A percentile compares a stretch with the other conserved stretches of the same genome.
phyloP scores from a whole-genome alignment of 2,888 invertebrate genomes.

The Achlya flavicornis region DNA sequence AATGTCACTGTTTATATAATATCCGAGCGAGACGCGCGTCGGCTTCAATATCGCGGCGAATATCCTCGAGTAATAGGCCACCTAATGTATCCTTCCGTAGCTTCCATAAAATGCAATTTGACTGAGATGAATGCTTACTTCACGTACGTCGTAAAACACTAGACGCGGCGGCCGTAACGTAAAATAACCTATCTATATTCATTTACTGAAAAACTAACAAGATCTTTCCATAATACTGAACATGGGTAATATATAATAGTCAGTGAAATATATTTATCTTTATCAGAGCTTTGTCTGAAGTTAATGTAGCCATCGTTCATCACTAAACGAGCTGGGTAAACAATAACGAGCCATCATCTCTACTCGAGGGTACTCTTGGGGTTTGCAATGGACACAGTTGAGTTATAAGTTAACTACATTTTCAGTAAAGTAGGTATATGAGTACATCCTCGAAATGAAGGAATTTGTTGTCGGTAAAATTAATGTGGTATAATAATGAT shows the following conservation, averaged over 20 bases:
- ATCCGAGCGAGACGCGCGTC: not conserved
- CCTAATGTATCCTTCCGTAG: conserved; percentile 40
- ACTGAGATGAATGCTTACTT: conserved; percentile 57
- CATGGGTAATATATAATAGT: conserved; percentile 24
- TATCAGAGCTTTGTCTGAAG: not conserved
- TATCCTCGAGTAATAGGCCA: conserved; percentile 18
- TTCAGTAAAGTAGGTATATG: not conserved
- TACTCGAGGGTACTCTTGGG: conserved; percentile 1
- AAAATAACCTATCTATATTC: conserved; percentile 44
- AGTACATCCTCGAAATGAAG: not conserved
- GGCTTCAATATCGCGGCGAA: not conserved
- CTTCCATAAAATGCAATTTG: conserved; percentile 56
- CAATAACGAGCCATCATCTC: conserved; percentile 5
- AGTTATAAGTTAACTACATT: not conserved
- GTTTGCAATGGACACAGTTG: not conserved
- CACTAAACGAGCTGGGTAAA: not conserved
- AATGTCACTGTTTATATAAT: not conserved
- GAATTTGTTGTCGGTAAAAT: too few relatives aligned
- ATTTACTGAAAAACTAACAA: conserved; percentile 47
- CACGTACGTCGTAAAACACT: conserved; percentile 51
- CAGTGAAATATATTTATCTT: conserved; percentile 7
- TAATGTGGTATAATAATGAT: too few relatives aligned
- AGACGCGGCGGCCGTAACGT: conserved; percentile 39
- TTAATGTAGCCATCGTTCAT: not conserved
- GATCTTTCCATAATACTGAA: conserved; percentile 44